These are phyloP conservation scores for Myotis brandtii DNA, from an alignment of 2,113 vertebrate species.

Conservation along the genomic window DNA sequence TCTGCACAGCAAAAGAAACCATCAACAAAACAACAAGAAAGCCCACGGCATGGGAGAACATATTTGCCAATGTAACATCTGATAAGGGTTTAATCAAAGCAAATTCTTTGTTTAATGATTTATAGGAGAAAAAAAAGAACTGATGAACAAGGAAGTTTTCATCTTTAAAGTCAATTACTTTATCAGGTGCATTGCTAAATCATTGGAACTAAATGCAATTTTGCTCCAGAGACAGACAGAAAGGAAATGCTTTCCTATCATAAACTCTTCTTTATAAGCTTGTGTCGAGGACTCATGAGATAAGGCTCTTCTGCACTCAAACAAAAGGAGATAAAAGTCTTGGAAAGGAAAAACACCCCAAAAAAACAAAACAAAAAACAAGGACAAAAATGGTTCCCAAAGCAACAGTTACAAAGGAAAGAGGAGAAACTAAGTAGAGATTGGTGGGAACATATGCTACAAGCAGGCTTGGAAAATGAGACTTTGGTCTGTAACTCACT, in stretches of 20 bases:
- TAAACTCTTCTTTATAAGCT: not conserved
- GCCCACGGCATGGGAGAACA: too few relatives aligned
- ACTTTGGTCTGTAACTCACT: not conserved
- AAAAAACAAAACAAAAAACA: not conserved
- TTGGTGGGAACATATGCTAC: accelerated
- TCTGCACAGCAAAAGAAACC: too few relatives aligned
- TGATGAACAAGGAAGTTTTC: not conserved
- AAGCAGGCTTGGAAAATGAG: not conserved
- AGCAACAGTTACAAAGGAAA: not conserved
- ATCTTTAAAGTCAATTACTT: not conserved
- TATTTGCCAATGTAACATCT: too few relatives aligned
- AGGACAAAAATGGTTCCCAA: not conserved
- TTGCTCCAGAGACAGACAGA: not conserved
- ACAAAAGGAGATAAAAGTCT: not conserved
- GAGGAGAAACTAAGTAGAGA: not conserved
- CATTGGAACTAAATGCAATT: not conserved
- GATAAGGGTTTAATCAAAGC: not conserved
- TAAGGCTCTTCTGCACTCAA: not conserved
- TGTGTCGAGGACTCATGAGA: not conserved
- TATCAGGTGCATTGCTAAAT: not conserved
- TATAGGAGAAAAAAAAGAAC: not conserved
- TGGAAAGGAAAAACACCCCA: not conserved
- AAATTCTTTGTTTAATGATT: conserved; percentile 8
- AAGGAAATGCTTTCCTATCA: not conserved
- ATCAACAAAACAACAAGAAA: too few relatives aligned